A percentile compares a stretch with the other conserved stretches of the same genome.
phyloP scores from a whole-genome alignment of 2,113 vertebrate genomes.

The Caranx melampygus region DNA sequence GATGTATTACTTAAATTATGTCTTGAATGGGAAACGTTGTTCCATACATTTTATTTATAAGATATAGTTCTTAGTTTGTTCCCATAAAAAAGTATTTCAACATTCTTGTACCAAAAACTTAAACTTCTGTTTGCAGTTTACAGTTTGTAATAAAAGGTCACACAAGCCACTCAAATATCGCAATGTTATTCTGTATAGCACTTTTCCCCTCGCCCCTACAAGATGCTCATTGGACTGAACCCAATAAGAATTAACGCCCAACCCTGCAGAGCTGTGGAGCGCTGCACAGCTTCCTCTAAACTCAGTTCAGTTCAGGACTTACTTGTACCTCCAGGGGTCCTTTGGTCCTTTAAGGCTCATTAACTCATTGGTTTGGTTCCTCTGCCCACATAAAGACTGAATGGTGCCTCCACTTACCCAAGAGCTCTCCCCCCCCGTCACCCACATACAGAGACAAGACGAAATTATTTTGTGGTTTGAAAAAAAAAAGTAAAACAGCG shows the following conservation, averaged over 20 bases:
- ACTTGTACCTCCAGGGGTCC: neutral
- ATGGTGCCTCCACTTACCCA: constrained; percentile 6
- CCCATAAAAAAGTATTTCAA: too few species aligned
- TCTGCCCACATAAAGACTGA: neutral
- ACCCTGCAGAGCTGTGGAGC: neutral
- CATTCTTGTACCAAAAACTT: too few species aligned
- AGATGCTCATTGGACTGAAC: neutral
- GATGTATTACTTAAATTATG: too few species aligned
- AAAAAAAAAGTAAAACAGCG: constrained; percentile 16
- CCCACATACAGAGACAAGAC: neutral
- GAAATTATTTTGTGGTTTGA: constrained; percentile 8
- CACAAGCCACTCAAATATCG: too few species aligned
- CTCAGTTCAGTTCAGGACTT: neutral
- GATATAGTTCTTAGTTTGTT: too few species aligned
- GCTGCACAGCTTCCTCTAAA: neutral
- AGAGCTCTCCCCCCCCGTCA: neutral
- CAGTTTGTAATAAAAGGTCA: too few species aligned
- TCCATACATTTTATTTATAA: too few species aligned
- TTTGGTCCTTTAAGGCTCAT: constrained; percentile 25
- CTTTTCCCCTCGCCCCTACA: too few species aligned
- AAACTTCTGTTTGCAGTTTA: too few species aligned
- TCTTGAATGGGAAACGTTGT: too few species aligned
- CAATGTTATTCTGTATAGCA: too few species aligned
- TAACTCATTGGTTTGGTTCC: constrained; percentile 1
- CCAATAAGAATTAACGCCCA: neutral